These are phyloP conservation scores for Carterocephalus palaemon DNA, from an alignment of 2,888 invertebrate species.

Conservation along the genomic window DNA sequence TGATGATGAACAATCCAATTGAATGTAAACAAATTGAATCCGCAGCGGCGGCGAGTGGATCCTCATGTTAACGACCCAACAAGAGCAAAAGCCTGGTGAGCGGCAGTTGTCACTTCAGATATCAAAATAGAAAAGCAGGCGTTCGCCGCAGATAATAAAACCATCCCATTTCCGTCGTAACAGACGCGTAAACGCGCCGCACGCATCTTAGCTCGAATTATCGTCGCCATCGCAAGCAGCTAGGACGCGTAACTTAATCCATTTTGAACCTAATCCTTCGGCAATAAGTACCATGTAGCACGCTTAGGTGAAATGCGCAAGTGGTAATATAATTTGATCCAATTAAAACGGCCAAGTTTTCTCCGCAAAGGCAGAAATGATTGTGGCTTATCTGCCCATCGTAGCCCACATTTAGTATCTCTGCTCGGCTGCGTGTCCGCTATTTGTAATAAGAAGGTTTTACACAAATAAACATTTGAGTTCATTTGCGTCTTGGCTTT, in stretches of 20 bases:
- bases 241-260: background rate
- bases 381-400: constrained; percentile 27
- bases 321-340: constrained; percentile 27
- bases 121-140: constrained; percentile 24
- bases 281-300: constrained; percentile 1
- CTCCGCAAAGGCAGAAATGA: constrained; percentile 20
- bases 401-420: constrained; percentile 25
- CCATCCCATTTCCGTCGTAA: constrained; percentile 25
- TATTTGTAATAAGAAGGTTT: constrained; percentile 22
- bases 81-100: constrained; percentile 11
- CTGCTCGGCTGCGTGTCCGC: constrained; percentile 19
- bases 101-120: constrained; percentile 20
- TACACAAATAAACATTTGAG: constrained; percentile 4
- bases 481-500: constrained; percentile 5
- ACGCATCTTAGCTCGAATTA: constrained; percentile 23
- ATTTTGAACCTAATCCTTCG: constrained; percentile 7
- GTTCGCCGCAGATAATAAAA: constrained; percentile 23
- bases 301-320: background rate
- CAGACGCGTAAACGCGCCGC: constrained; percentile 20
- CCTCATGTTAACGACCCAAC: constrained; percentile 16
- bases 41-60: constrained; percentile 11
- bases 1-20: too few relatives aligned
- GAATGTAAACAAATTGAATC: constrained; percentile 11
- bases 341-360: constrained; percentile 27
- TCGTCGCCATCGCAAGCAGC: constrained; percentile 6